Base-by-base conservation (phyloP, 2,113 vertebrate species). In the Stigmatopora nigra region DNA sequence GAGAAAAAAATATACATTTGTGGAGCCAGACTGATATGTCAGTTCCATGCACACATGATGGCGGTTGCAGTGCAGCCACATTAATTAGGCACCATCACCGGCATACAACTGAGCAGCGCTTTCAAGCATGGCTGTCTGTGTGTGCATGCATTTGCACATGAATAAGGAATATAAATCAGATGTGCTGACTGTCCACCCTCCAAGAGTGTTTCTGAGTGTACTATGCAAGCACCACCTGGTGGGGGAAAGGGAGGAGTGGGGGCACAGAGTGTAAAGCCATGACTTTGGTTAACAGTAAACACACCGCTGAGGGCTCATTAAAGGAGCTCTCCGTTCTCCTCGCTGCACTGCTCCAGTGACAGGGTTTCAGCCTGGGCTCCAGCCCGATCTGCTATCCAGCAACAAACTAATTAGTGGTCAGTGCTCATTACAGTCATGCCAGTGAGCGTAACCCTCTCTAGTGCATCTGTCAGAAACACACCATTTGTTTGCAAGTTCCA, bases 301-400 rank as follows among this genome's bases (percentile, higher is more conserved):
- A 88, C 83, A 84, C 86, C 83, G 59, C 78, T 80, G 87, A 88
- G 86, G 82, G 79, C 86, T 87, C 84, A 88, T 88, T 88, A 88
- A 77, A 81, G 82, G 17, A 71, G 62, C 75, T 76, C 75, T 73
- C 65, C 70, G 67, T 59, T 76, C 78, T 78, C 44, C 71, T 69
- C 64, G 64, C 72, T 73, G 82, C 75, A 60, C 71, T 72, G 81
- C 80, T 51, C 77, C 75, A 72, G 62, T 79, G 80, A 84, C 68
- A 60, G 63, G 75, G 72, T 70, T 85, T 74, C 73, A 75, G 70
- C 71, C 82, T 73, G 71, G 69, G 77, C 74, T 84, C 67, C 75
- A 81, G 72, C 81, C 78, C 52, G 77, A 76, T 82, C 78, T 81
- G 81, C 78, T 79, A 78, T 81, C 72, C 77, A 71, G 78, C 75